These are phyloP conservation scores for Morphnarchus princeps DNA, from an alignment of 2,113 vertebrate species.

Conservation along the genomic window DNA sequence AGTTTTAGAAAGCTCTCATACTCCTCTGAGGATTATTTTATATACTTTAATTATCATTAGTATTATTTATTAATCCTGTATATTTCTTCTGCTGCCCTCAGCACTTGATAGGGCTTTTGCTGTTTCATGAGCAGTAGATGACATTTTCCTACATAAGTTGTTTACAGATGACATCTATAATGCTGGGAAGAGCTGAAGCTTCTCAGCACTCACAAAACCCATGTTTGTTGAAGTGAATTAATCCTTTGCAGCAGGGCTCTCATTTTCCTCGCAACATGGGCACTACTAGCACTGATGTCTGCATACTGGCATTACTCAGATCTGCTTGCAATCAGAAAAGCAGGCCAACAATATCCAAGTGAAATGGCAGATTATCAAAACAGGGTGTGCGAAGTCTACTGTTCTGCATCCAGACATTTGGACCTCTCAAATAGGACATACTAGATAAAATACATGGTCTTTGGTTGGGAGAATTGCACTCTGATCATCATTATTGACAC, in stretches of 20 bases:
- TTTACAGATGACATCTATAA: background rate
- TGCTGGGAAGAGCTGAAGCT: background rate
- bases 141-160: background rate
- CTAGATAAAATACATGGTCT: background rate
- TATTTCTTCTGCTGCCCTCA: background rate
- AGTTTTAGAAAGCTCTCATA: background rate
- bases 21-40: background rate
- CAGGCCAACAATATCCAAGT: background rate
- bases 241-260: slow-evolving; percentile 10
- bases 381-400: background rate
- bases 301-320: background rate
- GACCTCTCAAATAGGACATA: background rate
- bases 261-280: slow-evolving; percentile 3
- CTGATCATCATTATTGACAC: background rate
- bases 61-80: background rate
- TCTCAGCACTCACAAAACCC: background rate
- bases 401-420: background rate
- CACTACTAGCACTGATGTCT: background rate
- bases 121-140: background rate
- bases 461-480: background rate
- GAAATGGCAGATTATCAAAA: background rate
- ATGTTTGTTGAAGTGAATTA: slow-evolving; percentile 3
- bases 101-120: background rate
- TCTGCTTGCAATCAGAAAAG: background rate
- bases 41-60: background rate